Conservation (phyloP, 2,888 invertebrate species). For the Lamellibrachia satsuma region DNA sequence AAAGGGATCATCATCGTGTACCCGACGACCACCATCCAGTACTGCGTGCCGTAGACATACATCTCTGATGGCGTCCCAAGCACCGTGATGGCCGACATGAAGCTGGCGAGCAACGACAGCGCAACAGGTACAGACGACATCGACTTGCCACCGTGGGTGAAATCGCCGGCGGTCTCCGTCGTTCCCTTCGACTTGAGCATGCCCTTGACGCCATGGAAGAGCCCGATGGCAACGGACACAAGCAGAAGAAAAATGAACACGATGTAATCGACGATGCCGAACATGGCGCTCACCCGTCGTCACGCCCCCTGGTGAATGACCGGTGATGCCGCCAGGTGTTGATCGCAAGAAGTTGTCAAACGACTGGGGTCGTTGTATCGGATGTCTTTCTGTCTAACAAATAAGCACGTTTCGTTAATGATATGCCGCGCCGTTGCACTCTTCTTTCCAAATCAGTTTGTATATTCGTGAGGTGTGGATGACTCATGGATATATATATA, state of each 20-base stretch:
- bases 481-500: too few species aligned
- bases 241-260: constrained; percentile 49
- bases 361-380: too few species aligned
- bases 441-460: too few species aligned
- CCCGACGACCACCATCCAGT: constrained; percentile 41
- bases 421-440: too few species aligned
- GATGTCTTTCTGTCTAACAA: too few species aligned
- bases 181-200: constrained; percentile 39
- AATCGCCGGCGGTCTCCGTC: constrained; percentile 49
- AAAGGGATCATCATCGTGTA: constrained; percentile 60
- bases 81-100: too few species aligned
- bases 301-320: too few species aligned
- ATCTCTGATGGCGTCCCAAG: constrained; percentile 57
- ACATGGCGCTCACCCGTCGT: constrained; percentile 24
- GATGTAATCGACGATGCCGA: constrained; percentile 47
- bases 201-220: constrained; percentile 47
- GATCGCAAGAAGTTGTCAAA: too few species aligned
- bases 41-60: constrained; percentile 48
- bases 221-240: constrained; percentile 51
- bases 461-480: too few species aligned
- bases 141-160: constrained; percentile 56
- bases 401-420: too few species aligned
- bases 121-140: constrained; percentile 61
- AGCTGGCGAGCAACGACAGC: constrained; percentile 57
- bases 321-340: too few species aligned